phyloP scores from a whole-genome alignment of 37 sponge, comb jelly and placozoan species.

The Aphrocallistes beatrix region DNA sequence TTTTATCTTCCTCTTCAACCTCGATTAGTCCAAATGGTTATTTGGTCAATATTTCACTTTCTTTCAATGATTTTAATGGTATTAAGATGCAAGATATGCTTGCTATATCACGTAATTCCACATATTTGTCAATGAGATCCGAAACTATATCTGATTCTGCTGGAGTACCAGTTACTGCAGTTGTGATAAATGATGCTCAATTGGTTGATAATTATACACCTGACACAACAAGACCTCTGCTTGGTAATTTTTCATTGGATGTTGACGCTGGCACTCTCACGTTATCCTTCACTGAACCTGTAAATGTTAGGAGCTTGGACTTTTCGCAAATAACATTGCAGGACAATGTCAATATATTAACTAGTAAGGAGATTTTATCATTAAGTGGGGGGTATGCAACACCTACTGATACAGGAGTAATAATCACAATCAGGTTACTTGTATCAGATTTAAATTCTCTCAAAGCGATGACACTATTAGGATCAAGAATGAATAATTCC shows the following conservation, averaged over 20 bases:
- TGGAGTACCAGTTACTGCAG: constrained; percentile 34
- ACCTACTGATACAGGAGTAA: constrained; percentile 48
- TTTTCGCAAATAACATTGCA: constrained; percentile 52
- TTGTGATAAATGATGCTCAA: constrained; percentile 38
- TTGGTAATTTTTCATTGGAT: constrained; percentile 46
- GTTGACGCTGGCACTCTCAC: constrained; percentile 27
- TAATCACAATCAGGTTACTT: constrained; percentile 44
- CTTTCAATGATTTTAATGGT: constrained; percentile 42
- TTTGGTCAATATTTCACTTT: constrained; percentile 38
- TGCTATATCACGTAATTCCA: constrained; percentile 46
- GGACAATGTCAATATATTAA: constrained; percentile 18
- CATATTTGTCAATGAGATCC: constrained; percentile 55
- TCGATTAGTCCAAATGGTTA: constrained; percentile 48
- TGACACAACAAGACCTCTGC: constrained; percentile 53
- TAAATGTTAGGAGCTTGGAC: constrained; percentile 59
- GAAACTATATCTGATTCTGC: constrained; percentile 52
- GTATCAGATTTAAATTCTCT: constrained; percentile 55
- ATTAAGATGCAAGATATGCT: constrained; percentile 61
- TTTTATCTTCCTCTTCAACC: constrained; percentile 32
- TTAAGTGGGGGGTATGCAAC: constrained; percentile 58
- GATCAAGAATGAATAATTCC: constrained; percentile 40
- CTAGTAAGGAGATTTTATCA: constrained; percentile 35
- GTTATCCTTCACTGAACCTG: constrained; percentile 67
- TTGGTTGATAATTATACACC: constrained; percentile 37
- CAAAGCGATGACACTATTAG: constrained; percentile 56